Percentiles rank a stretch among this genome's conserved stretches.
Evolutionary conservation across 1,140 invertebrate genomes (phyloP).

Genomic region (Euwallacea fornicatus): DNA sequence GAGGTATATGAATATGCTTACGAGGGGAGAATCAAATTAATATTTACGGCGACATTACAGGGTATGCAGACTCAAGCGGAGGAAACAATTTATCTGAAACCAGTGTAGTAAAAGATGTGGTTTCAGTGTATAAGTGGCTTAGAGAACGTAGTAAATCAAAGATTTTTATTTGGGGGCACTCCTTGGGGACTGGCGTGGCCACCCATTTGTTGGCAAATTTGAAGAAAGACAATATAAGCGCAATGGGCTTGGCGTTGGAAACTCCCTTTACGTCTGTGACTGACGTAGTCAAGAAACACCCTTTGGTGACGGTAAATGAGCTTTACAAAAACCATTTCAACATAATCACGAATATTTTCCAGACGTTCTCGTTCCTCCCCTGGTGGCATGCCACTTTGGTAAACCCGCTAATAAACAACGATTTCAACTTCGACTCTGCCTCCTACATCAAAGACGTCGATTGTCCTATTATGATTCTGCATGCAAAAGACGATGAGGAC

Average conservation of each 20-base stretch:
- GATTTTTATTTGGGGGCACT: slow-evolving; percentile 88
- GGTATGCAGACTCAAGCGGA: slow-evolving; percentile 84
- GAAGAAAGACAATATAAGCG: slow-evolving; percentile 59
- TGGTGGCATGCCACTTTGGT: slow-evolving; percentile 73
- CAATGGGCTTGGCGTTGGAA: slow-evolving; percentile 77
- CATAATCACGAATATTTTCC: slow-evolving; percentile 6
- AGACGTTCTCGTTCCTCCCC: slow-evolving; percentile 58
- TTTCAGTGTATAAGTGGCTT: slow-evolving; percentile 79
- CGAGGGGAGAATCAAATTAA: background rate
- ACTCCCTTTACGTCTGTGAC: slow-evolving; percentile 84
- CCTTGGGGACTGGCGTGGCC: slow-evolving; percentile 73
- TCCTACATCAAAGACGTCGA: slow-evolving; percentile 67
- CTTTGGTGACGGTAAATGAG: slow-evolving; percentile 66
- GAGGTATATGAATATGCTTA: slow-evolving; percentile 60
- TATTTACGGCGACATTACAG: slow-evolving; percentile 54
- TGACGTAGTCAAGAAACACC: slow-evolving; percentile 80
- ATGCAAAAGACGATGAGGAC: slow-evolving; percentile 85
- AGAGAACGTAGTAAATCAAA: slow-evolving; percentile 59
- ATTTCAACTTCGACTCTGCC: slow-evolving; percentile 71
- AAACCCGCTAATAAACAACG: slow-evolving; percentile 66
- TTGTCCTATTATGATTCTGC: slow-evolving; percentile 81
- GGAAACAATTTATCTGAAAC: slow-evolving; percentile 70
- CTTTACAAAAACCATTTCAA: background rate
- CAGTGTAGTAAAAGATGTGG: slow-evolving; percentile 80
- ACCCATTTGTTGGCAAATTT: slow-evolving; percentile 63